These are phyloP conservation scores for Coregonus ussuriensis DNA, from an alignment of 2,797 vertebrate species.

Conservation along the genomic window DNA sequence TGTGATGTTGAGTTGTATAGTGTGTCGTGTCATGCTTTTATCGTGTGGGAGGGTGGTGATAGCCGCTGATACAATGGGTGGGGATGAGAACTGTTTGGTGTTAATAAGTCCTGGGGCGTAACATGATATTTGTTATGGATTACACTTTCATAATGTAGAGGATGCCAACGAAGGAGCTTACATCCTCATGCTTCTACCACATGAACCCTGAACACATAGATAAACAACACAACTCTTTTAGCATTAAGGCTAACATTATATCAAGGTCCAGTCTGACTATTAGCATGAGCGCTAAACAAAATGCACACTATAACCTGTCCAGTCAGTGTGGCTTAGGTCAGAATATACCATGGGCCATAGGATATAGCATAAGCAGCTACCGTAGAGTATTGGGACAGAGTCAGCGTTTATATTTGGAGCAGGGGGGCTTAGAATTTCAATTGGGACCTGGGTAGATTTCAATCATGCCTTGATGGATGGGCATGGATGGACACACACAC, in stretches of 20 bases:
- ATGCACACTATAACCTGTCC: not conserved
- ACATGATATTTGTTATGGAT: not conserved
- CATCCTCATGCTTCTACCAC: not conserved
- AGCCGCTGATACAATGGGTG: not conserved
- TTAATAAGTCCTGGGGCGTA: not conserved
- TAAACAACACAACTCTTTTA: not conserved
- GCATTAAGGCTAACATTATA: not conserved
- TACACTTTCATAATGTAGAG: not conserved
- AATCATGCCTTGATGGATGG: no score
- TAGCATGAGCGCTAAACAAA: not conserved
- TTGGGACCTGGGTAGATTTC: not conserved
- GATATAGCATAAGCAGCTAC: not conserved
- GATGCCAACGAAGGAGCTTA: not conserved
- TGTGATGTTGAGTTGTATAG: no score
- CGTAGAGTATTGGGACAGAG: not conserved
- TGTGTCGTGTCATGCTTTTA: not conserved
- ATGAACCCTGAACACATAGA: not conserved
- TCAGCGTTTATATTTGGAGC: conserved; percentile 2
- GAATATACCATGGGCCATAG: not conserved
- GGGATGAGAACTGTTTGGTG: not conserved
- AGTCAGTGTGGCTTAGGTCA: not conserved
- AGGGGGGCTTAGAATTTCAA: conserved; percentile 3
- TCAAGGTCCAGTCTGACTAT: not conserved
- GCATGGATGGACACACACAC: no score
- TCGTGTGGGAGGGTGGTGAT: no score